A percentile compares a stretch with the other conserved stretches of the same genome.
Conservation (phyloP, 1,140 invertebrate genomes). For the Maconellicoccus hirsutus region DNA sequence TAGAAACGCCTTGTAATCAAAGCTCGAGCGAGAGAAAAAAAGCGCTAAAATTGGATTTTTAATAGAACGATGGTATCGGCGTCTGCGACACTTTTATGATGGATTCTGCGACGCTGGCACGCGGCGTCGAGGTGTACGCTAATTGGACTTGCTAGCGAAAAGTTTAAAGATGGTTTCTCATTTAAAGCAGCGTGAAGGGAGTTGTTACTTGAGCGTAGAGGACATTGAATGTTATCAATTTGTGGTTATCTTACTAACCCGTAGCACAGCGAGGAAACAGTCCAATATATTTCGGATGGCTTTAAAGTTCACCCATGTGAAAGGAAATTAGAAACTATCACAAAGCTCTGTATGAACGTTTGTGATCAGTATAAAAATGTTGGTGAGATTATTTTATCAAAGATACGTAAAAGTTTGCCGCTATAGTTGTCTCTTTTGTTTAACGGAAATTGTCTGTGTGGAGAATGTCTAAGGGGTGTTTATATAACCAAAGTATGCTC, state of each 20-base stretch:
- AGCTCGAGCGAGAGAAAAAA: background rate
- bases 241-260: background rate
- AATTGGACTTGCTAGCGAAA: no score
- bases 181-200: no score
- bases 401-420: background rate
- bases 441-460: background rate
- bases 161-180: no score
- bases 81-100: no score
- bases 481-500: background rate
- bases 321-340: conserved; percentile 9
- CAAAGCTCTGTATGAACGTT: background rate
- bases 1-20: background rate
- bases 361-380: background rate
- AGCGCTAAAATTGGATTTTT: background rate
- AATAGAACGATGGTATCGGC: no score
- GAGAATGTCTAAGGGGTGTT: background rate
- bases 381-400: conserved; percentile 5
- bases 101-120: no score
- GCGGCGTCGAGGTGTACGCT: no score
- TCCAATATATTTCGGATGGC: conserved; percentile 3
- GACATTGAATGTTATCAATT: background rate
- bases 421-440: conserved; percentile 5
- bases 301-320: conserved; percentile 2
- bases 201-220: background rate
- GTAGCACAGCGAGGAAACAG: background rate